Base-by-base conservation (phyloP, 2,888 invertebrate genomes). In the Blastobasis adustella region DNA sequence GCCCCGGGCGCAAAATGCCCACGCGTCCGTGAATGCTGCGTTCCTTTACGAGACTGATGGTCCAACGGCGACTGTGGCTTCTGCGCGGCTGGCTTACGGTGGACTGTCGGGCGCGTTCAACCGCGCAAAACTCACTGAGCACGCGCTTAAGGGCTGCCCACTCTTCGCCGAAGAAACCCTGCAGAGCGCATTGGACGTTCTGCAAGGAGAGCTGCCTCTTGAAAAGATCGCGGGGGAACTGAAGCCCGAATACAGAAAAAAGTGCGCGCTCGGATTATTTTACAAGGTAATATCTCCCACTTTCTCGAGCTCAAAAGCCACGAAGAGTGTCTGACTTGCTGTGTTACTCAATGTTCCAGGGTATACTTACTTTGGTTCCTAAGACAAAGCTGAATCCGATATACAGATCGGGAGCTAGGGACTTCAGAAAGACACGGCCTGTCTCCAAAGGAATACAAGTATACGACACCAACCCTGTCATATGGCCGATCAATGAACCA, bases 11-110 rank as follows among this genome's bases (percentile, higher is more conserved):
- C 93, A 93, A 79, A 94, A 93, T 65, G 91, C 93, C 0, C 94
- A 93, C 61, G 94, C 94, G 0, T 90, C 92, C 65, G 92, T 95
- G 0, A 94, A 95, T 62, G 93, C 93, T 10, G 95, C 91, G 4
- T 94, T 95, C 68, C 76, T 92, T 0, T 90, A 93, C 53, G 89
- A 91, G 67, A 70, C 94, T 46, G 10, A 41, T 8, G 71, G 88
- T 50, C 37, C 57, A 5, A 53, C 63, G 0, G 49, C 72, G 1
- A 53, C 57, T 37, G 67, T 71, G 8, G 44, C 66, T 5, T 65
- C 60, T 80, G 40, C 69, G 78, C 75, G 78, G 9, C 81, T 93
- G 38, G 90, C 92, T 0, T 92, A 84, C 59, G 93, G 92, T 5
- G 90, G 90, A 23, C 90, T 93, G 6, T 85, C 85, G 46, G 69